Conservation (phyloP, 2,888 invertebrate genomes). For the Agrotis segetum region DNA sequence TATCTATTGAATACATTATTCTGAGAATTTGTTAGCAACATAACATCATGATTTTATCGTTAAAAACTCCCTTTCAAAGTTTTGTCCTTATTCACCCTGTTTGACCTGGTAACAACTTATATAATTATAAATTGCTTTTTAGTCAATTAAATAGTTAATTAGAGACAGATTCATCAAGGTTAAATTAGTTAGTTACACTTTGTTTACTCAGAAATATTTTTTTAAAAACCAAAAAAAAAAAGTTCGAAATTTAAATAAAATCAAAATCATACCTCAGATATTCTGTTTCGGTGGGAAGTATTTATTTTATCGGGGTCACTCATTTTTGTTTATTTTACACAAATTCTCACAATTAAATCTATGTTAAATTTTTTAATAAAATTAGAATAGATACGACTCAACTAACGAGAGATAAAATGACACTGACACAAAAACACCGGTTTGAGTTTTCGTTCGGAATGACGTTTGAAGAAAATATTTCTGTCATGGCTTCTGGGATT, state of each 20-base stretch:
- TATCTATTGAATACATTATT: no score
- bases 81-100: no score
- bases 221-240: neutral
- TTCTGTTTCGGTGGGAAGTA: conserved; percentile 15
- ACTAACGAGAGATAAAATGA: neutral
- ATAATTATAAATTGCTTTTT: neutral
- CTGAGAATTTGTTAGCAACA: no score
- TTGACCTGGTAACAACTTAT: no score
- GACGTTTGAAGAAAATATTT: no score
- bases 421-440: conserved; percentile 42
- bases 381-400: fast-evolving
- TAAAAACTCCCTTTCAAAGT: no score
- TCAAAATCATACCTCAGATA: conserved; percentile 36
- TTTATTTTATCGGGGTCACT: conserved; percentile 38
- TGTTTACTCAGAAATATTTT: neutral
- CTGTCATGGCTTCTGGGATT: no score
- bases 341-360: neutral
- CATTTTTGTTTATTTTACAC: conserved; percentile 33
- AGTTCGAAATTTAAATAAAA: neutral
- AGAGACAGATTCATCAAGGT: neutral
- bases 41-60: no score
- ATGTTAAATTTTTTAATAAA: no score
- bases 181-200: neutral
- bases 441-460: neutral
- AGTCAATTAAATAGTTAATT: neutral